A percentile compares a stretch with the other conserved stretches of the same genome.
phyloP scores from a whole-genome alignment of 2,113 vertebrate species.

The Channa maculata region DNA sequence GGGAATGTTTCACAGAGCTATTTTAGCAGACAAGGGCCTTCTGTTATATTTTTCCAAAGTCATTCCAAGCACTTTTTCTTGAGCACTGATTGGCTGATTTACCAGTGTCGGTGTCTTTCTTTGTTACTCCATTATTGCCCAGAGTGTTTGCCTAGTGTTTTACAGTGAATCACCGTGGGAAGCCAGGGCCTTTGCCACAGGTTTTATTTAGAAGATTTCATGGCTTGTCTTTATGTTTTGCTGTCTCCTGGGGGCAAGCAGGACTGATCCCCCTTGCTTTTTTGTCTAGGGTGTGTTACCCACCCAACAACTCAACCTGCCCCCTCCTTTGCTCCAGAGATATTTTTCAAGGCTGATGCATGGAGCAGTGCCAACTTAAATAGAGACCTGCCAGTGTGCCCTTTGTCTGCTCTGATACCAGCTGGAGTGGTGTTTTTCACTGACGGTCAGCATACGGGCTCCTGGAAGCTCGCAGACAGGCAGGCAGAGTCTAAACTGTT shows the following conservation, averaged over 20 bases:
- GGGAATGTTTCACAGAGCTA: constrained; percentile 66
- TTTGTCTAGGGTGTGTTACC: constrained; percentile 79
- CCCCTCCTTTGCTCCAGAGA: constrained; percentile 55
- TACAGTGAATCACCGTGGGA: constrained; percentile 87
- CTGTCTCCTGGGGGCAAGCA: constrained; percentile 67
- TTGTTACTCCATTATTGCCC: constrained; percentile 54
- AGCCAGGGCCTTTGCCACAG: constrained; percentile 68
- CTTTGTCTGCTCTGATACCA: constrained; percentile 82
- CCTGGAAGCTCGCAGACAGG: constrained; percentile 64
- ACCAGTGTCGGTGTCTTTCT: constrained; percentile 70
- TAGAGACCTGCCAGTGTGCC: constrained; percentile 82
- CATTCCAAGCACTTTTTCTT: constrained; percentile 56
- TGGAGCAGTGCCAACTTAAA: constrained; percentile 81
- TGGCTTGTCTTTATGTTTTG: constrained; percentile 78
- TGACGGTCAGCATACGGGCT: constrained; percentile 69
- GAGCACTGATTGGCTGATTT: constrained; percentile 66
- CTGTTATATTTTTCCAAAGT: constrained; percentile 77
- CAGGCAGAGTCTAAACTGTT: constrained; percentile 76
- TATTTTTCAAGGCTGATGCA: constrained; percentile 65
- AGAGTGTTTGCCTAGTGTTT: constrained; percentile 68
- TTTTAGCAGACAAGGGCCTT: constrained; percentile 64
- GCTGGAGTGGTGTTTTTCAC: constrained; percentile 69
- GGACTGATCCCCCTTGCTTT: constrained; percentile 62
- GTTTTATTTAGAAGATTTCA: constrained; percentile 80
- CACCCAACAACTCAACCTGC: constrained; percentile 52